Conservation (phyloP, 2,888 invertebrate genomes). For the Drosophila dives region DNA sequence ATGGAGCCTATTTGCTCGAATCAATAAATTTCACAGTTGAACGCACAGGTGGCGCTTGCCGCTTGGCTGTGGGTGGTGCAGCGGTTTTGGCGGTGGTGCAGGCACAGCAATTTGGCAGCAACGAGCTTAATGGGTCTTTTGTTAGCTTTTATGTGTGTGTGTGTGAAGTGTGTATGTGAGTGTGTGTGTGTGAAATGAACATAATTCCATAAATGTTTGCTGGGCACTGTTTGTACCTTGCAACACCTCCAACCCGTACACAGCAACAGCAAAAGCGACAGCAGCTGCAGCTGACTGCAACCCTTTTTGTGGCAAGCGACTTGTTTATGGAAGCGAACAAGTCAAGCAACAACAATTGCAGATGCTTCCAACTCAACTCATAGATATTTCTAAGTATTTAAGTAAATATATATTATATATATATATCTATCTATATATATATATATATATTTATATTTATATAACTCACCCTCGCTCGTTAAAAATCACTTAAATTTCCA, state of each 20-base stretch:
- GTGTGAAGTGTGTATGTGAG: not conserved
- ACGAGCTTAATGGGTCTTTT: slow-evolving; percentile 49
- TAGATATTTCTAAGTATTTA: slow-evolving; percentile 8
- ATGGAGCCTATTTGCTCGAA: slow-evolving; percentile 67
- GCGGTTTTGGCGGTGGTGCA: slow-evolving; percentile 1
- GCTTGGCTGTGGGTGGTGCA: not conserved
- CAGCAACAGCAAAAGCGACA: not conserved
- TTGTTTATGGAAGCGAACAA: slow-evolving; percentile 58
- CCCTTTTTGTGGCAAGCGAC: slow-evolving; percentile 41
- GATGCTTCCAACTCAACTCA: slow-evolving; percentile 10
- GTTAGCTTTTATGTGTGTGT: slow-evolving; percentile 38
- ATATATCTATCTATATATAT: slow-evolving; percentile 5
- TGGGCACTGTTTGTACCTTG: slow-evolving; percentile 9
- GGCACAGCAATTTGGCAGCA: slow-evolving; percentile 54
- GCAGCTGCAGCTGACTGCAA: slow-evolving; percentile 51
- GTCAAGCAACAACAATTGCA: slow-evolving; percentile 20
- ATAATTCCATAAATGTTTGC: slow-evolving; percentile 67
- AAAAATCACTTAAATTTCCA: slow-evolving; percentile 85
- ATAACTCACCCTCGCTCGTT: slow-evolving; percentile 76
- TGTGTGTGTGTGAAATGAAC: slow-evolving; percentile 36
- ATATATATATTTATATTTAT: slow-evolving; percentile 4
- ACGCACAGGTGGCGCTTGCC: slow-evolving; percentile 67
- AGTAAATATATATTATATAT: slow-evolving; percentile 3
- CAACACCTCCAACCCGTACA: not conserved
- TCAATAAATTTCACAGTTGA: slow-evolving; percentile 79